Evolutionary conservation across 2,888 invertebrate genomes (phyloP).

Genomic region (Morpho helenor): DNA sequence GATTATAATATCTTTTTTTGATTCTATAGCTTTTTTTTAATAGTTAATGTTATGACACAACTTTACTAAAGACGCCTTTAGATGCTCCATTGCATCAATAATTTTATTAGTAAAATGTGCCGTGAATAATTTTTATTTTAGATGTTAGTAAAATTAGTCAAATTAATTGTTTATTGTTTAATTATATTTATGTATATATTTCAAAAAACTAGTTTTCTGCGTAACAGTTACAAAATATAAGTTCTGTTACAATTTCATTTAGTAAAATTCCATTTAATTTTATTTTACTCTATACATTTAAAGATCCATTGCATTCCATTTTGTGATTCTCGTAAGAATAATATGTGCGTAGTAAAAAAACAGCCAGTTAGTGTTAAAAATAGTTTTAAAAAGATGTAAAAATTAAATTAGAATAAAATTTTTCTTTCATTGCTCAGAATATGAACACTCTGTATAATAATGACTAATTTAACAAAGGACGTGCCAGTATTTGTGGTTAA

Average conservation of each 20-base stretch:
- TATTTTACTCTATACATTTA: neutral
- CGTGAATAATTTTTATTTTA: too few relatives aligned
- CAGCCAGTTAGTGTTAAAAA: constrained; percentile 24
- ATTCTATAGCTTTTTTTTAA: neutral
- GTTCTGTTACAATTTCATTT: neutral
- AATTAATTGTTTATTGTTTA: too few relatives aligned
- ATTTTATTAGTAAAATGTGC: too few relatives aligned
- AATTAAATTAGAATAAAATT: constrained; percentile 5
- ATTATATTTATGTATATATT: too few relatives aligned
- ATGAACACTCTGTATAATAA: constrained; percentile 8
- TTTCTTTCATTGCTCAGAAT: constrained; percentile 14
- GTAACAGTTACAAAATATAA: neutral
- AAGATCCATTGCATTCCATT: constrained; percentile 27
- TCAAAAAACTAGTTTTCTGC: too few relatives aligned
- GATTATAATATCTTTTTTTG: neutral
- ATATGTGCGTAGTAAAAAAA: constrained; percentile 21
- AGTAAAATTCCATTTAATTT: too few relatives aligned
- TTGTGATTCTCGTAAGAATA: constrained; percentile 26
- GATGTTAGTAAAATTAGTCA: too few relatives aligned
- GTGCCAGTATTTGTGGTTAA: constrained; percentile 24
- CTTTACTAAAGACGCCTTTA: too few relatives aligned
- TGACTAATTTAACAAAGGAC: constrained; percentile 14
- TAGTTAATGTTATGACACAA: too few relatives aligned
- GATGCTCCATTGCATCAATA: too few relatives aligned
- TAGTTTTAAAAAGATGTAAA: constrained; percentile 8